Base-by-base conservation (phyloP, 2,888 invertebrate genomes). In the Scaptomyza flava region DNA sequence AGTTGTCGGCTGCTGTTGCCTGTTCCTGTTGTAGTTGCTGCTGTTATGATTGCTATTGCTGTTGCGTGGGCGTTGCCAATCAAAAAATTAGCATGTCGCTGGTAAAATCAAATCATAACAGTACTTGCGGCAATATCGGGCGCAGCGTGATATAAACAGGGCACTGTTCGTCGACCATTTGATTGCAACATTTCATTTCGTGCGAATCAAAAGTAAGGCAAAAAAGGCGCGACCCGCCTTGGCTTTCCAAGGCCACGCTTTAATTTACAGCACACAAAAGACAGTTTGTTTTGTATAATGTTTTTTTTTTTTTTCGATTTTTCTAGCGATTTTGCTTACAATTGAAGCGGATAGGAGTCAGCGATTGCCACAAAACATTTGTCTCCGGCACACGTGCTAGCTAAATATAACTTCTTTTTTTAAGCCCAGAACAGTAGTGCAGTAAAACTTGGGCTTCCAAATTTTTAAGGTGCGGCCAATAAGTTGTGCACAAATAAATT, bases 61-160 rank as follows among this genome's bases (percentile, higher is more conserved):
- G 30, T 46, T 62, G 76, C 74, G 84, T 85, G 80, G 87, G 84
- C 79, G 87, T 73, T 66, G 78, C 80, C 80, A 79, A 81, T 84
- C 81, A 73, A 66, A 38, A 48, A 23, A 75, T 84, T 87, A 84
- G 79, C 82, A 82, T 82, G 74, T 80, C 38, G 53, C 70, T 70
- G 72, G 65, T 53, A 69, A 78, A 81, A 79, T 76, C 79, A 81
- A 84, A 81, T 81, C 73, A 82, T 65, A 85, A 78, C 67, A 9
- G 17, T 41, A 78, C 68, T 67, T 33, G 41, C 54, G 61, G 70
- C 67, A 51, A 57, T 70, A 59, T 45, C 59, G n/a, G 53, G 45
- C 72, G 11, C 77, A 76, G 77, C 73, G 73, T 77, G 77, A 50
- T 77, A 73, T 77, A 73, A 70, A 67, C 62, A 41, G 69, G 58